phyloP scores from a whole-genome alignment of 2,888 invertebrate species.

The Conchocele bisecta region DNA sequence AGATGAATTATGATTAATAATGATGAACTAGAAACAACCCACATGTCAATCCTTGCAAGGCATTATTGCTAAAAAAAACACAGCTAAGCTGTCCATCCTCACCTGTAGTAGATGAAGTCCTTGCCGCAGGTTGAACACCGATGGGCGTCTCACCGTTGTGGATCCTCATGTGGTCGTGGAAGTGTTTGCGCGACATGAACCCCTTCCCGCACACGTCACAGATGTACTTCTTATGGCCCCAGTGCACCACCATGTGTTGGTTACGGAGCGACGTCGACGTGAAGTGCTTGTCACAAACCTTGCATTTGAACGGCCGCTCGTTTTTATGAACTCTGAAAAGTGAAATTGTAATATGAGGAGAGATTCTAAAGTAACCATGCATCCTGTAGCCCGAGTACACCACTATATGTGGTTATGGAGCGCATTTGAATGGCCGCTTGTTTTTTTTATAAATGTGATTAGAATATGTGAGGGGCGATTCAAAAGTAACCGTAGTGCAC shows the following conservation, averaged over 20 bases:
- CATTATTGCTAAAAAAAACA: too few relatives aligned
- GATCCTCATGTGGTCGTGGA: slow-evolving; percentile 57
- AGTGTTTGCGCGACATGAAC: slow-evolving; percentile 57
- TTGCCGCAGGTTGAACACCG: slow-evolving; percentile 56
- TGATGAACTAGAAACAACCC: too few relatives aligned
- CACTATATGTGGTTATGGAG: too few relatives aligned
- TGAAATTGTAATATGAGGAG: too few relatives aligned
- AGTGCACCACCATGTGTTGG: slow-evolving; percentile 57
- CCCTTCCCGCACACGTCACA: slow-evolving; percentile 61
- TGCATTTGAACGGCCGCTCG: slow-evolving; percentile 55
- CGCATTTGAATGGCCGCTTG: too few relatives aligned
- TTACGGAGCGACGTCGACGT: slow-evolving; percentile 48
- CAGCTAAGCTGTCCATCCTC: neutral
- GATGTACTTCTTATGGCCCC: slow-evolving; percentile 53
- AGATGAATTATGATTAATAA: too few relatives aligned
- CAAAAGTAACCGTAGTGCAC: slow-evolving; percentile 57
- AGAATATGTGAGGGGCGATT: too few relatives aligned
- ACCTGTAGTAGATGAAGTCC: slow-evolving; percentile 60
- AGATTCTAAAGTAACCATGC: too few relatives aligned
- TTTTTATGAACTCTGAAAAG: slow-evolving; percentile 50
- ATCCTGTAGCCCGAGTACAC: too few relatives aligned
- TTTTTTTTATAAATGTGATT: too few relatives aligned
- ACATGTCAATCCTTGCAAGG: too few relatives aligned
- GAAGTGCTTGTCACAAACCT: slow-evolving; percentile 48
- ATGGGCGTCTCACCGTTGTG: slow-evolving; percentile 56